Evolutionary conservation across 2,888 invertebrate genomes (phyloP), one percentile per base, ranked within the genome.

Genomic region (Drosophila meridionalis): DNA sequence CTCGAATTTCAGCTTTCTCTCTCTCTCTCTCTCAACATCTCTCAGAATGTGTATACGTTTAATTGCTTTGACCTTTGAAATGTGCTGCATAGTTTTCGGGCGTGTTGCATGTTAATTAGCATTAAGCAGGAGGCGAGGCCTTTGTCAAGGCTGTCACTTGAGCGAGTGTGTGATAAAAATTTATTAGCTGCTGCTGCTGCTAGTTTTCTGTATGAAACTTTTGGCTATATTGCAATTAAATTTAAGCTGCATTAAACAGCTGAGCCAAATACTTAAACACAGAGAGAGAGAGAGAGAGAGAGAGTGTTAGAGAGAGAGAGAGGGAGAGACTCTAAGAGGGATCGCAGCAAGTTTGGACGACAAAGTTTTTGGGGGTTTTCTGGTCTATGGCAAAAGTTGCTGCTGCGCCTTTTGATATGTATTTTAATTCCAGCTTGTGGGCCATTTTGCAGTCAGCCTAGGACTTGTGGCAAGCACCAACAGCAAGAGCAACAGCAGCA

Each of bases 31-130:
- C 28, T 36, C 20, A 12, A 14, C 14, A 8, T 42, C 20, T 26
- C 28, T 55, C 34, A 12, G 40, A 2, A 7, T n/a, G n/a, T 48
- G 80, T 84, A 75, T 79, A 79, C 76, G 73, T 85, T 90, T 90
- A 90, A 90, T 94, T 94, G 93, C 93, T 93, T 92, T 92, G 87
- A 87, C 87, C 90, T 87, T 83, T 86, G 76, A 55, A 76, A 75
- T 77, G 69, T 68, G 74, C 58, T 82, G 77, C 75, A 89, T 67
- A 89, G 80, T 77, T 82, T 80, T 80, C 32, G 71, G 85, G 67
- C 53, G 69, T 76, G 78, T 78, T 85, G 90, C 86, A 88, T 87
- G 86, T 87, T 87, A 87, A 87, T 87, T 90, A 90, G 90, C 83
- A 80, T 82, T 89, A 89, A 89, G 80, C 74, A 82, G 76, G 36